phyloP scores from a whole-genome alignment of 2,797 vertebrate genomes.

The Hyperoplus immaculatus region DNA sequence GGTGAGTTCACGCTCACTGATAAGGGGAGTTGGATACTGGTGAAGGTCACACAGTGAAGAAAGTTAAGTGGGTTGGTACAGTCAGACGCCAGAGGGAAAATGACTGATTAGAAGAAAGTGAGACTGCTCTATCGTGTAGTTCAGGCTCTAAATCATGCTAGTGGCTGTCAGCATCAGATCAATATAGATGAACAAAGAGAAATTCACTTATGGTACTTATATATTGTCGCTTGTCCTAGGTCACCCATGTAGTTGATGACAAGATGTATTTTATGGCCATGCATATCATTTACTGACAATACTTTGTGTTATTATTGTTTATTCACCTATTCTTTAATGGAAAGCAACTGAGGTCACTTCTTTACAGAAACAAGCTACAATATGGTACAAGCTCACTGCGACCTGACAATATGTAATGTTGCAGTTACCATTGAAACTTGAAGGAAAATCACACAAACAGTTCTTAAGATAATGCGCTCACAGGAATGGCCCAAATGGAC shows the following conservation, averaged over 20 bases:
- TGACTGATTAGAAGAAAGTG: not conserved
- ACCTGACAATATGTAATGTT: too few species aligned
- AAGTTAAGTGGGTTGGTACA: conserved; percentile 16
- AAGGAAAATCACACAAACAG: too few species aligned
- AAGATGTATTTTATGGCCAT: conserved; percentile 26
- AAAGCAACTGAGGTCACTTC: not conserved
- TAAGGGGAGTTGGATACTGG: conserved; percentile 44
- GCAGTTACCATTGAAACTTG: too few species aligned
- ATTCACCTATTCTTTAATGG: not conserved
- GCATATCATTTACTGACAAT: conserved; percentile 3
- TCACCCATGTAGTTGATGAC: conserved; percentile 14
- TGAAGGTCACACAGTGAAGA: conserved; percentile 50
- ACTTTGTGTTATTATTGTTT: too few species aligned
- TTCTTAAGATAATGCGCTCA: too few species aligned
- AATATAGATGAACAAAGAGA: conserved; percentile 1
- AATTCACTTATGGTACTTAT: conserved; percentile 9
- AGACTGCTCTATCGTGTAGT: conserved; percentile 1
- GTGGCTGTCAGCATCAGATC: not conserved
- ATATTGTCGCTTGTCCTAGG: not conserved
- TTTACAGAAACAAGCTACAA: too few species aligned
- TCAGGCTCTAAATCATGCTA: conserved; percentile 19
- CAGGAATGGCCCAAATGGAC: too few species aligned
- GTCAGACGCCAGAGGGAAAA: not conserved
- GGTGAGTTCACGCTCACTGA: not conserved
- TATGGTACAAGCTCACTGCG: too few species aligned